Evolutionary conservation across 2,888 invertebrate species (phyloP).

Genomic region (Atrina japonica): DNA sequence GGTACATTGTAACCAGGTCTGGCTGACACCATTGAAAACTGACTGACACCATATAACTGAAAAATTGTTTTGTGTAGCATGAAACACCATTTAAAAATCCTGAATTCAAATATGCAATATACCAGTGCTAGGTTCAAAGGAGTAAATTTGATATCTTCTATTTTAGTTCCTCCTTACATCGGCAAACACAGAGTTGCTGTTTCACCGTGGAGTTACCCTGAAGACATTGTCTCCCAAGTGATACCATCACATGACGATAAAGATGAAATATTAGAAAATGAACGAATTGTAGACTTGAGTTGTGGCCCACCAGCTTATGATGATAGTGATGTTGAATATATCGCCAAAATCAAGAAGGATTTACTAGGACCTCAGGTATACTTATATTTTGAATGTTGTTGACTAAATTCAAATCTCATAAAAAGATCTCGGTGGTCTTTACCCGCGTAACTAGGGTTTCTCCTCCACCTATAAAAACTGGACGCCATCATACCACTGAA

Average conservation of each 20-base stretch:
- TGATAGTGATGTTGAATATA: slow-evolving; percentile 56
- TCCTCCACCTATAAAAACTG: too few relatives aligned
- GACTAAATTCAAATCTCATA: neutral
- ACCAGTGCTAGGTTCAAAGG: too few relatives aligned
- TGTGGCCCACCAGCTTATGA: slow-evolving; percentile 75
- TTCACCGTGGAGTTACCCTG: slow-evolving; percentile 89
- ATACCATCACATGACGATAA: slow-evolving; percentile 50
- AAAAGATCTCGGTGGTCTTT: too few relatives aligned
- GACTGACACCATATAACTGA: too few relatives aligned
- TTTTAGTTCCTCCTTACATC: slow-evolving; percentile 89
- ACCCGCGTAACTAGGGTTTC: too few relatives aligned
- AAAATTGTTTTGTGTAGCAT: too few relatives aligned
- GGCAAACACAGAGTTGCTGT: slow-evolving; percentile 91
- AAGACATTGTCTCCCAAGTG: slow-evolving; percentile 71
- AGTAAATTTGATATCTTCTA: neutral
- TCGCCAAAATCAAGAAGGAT: slow-evolving; percentile 64
- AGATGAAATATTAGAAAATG: slow-evolving; percentile 59
- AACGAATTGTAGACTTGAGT: slow-evolving; percentile 74
- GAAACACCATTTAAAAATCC: too few relatives aligned
- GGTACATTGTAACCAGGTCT: too few relatives aligned
- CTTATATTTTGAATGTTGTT: neutral
- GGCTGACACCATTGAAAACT: too few relatives aligned
- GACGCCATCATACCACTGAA: too few relatives aligned
- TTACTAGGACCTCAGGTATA: slow-evolving; percentile 59
- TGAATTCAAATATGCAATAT: too few relatives aligned